Base-by-base conservation (phyloP, 2,797 vertebrate species). In the Hozukius guyotensis region DNA sequence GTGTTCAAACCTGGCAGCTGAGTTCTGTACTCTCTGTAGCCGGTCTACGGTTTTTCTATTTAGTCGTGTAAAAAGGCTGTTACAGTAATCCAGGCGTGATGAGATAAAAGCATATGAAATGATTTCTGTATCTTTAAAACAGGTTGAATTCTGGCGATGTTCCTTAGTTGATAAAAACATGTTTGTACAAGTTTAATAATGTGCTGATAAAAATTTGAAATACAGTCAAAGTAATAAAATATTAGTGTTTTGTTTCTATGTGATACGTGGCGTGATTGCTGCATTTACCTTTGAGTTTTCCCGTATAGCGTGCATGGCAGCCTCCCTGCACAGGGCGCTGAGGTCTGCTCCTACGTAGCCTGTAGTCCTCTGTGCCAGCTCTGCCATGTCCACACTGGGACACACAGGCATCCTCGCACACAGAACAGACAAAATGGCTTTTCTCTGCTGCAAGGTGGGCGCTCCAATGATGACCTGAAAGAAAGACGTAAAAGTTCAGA, bases 331-430 rank as follows among this genome's bases (percentile, higher is more conserved):
- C 80, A 99, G 95, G 0, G 98, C 97, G 0, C 95, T 96, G 57
- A 99, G 96, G 88, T 99, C 99, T 11, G 99, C 98, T 42, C 97
- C 98, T 1, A 99, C 98, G 1, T 96, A 99, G 22, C 97, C 99
- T 2, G 96, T 86, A 0, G 97, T 98, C 85, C 96, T 96, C 87
- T 97, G 96, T 16, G 97, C 97, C 18, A 99, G 93, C 52, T 94
- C 87, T 13, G 81, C 65, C 87, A 96, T 70, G 90, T 97, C 91
- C 5, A 98, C 86, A 0, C 82, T 84, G 34, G 83, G 46, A 80
- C 93, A 94, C 80, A 98, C 11, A 0, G 97, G 97, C 95, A 99
- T 97, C 66, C 80, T 91, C 13, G 93, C 89, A 25, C 96, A 97
- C 29, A 99, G 90, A 72, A 95, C 91, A 29, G 95, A 93, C 65